Percentiles rank a stretch among this genome's conserved stretches.
These are phyloP conservation scores for Cheirogaleus medius DNA, from an alignment of 2,113 vertebrate species.

Conservation along the genomic window DNA sequence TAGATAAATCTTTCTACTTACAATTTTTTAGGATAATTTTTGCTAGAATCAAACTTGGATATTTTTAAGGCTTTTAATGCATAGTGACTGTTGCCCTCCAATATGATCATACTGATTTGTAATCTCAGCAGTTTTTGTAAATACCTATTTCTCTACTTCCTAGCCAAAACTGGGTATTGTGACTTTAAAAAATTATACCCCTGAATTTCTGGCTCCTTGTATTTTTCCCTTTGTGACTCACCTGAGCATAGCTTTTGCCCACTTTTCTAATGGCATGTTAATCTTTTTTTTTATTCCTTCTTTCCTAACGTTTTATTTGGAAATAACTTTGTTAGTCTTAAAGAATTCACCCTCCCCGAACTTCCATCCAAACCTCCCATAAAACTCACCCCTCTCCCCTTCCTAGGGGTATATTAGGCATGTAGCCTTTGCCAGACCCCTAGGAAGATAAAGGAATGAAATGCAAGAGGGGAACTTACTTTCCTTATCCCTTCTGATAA, in stretches of 20 bases:
- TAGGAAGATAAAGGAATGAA: too few species aligned
- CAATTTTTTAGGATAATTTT: constrained; percentile 29
- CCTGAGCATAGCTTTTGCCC: not conserved
- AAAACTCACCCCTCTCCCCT: too few species aligned
- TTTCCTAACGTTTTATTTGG: constrained; percentile 9
- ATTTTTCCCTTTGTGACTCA: not conserved
- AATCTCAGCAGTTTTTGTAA: not conserved
- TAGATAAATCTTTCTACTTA: not conserved
- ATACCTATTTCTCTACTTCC: not conserved
- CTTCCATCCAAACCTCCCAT: too few species aligned
- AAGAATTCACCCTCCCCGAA: too few species aligned
- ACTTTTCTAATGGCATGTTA: not conserved
- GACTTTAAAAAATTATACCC: not conserved
- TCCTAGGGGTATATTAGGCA: too few species aligned
- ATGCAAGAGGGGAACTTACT: too few species aligned
- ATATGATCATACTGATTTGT: not conserved
- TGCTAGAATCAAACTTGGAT: not conserved
- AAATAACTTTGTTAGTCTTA: not conserved
- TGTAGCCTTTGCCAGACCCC: too few species aligned
- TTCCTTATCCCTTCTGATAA: too few species aligned
- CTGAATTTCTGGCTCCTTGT: not conserved
- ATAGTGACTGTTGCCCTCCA: not conserved
- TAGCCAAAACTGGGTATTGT: not conserved
- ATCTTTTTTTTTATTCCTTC: not conserved
- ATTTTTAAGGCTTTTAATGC: constrained; percentile 14